Base-by-base conservation (phyloP, 2,797 vertebrate species). In the Cuniculus paca region DNA sequence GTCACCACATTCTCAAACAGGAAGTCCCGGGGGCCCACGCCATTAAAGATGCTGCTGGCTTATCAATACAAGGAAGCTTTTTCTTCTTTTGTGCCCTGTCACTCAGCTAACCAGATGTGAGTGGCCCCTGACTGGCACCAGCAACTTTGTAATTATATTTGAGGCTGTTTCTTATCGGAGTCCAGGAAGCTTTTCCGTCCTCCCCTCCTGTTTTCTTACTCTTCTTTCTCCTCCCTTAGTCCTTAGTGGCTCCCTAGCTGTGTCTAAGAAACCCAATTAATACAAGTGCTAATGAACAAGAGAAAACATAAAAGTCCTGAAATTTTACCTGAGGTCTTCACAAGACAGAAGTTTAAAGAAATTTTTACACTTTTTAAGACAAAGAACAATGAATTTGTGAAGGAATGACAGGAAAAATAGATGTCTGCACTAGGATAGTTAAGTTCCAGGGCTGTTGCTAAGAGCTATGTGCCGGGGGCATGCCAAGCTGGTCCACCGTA, bases 71-170 rank as follows among this genome's bases (percentile, higher is more conserved):
- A 0, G 4, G 11, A 17, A 20, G 16, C 50, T 10, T 68, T 65
- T 85, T 31, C 61, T 85, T 83, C 16, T 34, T 63, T 2, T 1
- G 17, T 28, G 10, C 19, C n/a, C 68, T 54, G 12, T 48, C 56
- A 4, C 50, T 50, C 17, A 17, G 50, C n/a, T 0, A 3, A 3
- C 34, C 7, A 2, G 26, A 45, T 50, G 2, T 4, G 36, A 24
- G 22, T 28, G 26, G 45, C n/a, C 54, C 52, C 50, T 3, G 24
- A 70, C 34, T 16, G 39, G 28, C 52, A 19, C 4, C 13, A 0
- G 1, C 9, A 26, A 24, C 75, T 11, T 63, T 9, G 16, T 10
- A 45, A 34, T 28, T 79, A 3, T 28, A 1, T 75, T 54, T 9
- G 61, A 45, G 63, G 8, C 14, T 12, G 24, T 45, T 56, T 88